Evolutionary conservation across 1,140 invertebrate genomes (phyloP).

Genomic region (Berghia stephanieae): DNA sequence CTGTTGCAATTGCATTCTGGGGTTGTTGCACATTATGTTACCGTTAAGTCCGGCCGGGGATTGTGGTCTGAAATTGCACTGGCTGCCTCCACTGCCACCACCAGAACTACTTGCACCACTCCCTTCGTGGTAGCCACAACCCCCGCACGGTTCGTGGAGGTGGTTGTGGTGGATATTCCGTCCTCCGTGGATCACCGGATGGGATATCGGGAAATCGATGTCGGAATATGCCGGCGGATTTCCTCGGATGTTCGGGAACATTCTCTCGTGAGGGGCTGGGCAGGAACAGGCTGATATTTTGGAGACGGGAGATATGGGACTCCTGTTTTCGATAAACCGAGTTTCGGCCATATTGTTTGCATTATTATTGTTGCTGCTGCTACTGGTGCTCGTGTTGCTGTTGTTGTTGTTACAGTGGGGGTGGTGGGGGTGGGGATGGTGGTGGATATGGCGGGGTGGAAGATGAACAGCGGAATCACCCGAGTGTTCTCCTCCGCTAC

Average conservation of each 20-base stretch:
- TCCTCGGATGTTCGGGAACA: constrained; percentile 43
- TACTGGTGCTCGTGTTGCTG: too few relatives aligned
- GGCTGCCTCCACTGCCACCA: constrained; percentile 20
- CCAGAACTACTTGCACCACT: constrained; percentile 26
- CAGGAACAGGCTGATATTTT: constrained; percentile 61
- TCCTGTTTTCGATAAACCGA: constrained; percentile 42
- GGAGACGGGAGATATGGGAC: constrained; percentile 58
- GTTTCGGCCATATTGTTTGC: constrained; percentile 41
- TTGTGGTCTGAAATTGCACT: constrained; percentile 40
- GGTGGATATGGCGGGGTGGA: neutral
- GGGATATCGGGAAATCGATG: constrained; percentile 47
- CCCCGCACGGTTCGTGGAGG: constrained; percentile 25
- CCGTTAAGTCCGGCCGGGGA: too few relatives aligned
- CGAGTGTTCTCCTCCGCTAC: too few relatives aligned
- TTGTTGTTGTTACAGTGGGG: constrained; percentile 27
- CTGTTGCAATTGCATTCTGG: too few relatives aligned
- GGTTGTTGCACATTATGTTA: too few relatives aligned
- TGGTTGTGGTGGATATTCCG: constrained; percentile 18
- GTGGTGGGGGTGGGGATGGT: constrained; percentile 31
- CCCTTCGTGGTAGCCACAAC: constrained; percentile 13
- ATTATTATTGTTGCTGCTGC: too few relatives aligned
- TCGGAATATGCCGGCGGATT: constrained; percentile 56
- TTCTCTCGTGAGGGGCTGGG: constrained; percentile 52
- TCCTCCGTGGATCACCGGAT: constrained; percentile 50
- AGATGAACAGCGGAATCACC: too few relatives aligned